Percentiles rank a stretch among this genome's conserved stretches.
These are phyloP conservation scores for Criorhina ranunculi DNA, from an alignment of 2,888 invertebrate genomes.

Conservation along the genomic window DNA sequence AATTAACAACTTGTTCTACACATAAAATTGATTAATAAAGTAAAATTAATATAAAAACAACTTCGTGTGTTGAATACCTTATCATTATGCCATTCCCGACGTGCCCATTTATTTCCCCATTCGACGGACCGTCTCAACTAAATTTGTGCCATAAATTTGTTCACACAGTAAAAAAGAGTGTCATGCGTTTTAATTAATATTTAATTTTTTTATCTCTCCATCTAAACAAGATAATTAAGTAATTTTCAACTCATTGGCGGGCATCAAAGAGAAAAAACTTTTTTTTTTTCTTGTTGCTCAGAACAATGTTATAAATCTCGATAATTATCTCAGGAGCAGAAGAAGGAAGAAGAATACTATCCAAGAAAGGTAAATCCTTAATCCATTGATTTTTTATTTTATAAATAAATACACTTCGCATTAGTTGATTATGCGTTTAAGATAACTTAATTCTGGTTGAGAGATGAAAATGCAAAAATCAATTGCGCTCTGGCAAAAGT, in stretches of 20 bases:
- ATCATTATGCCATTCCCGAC: conserved; percentile 39
- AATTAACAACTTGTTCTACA: conserved; percentile 16
- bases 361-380: conserved; percentile 37
- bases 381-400: conserved; percentile 51
- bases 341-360: conserved; percentile 18
- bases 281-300: conserved; percentile 11
- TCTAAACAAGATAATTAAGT: conserved; percentile 17
- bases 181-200: conserved; percentile 58
- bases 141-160: conserved; percentile 45
- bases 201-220: conserved; percentile 43
- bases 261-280: not conserved
- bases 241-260: not conserved
- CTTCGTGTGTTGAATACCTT: not conserved
- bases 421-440: too few species aligned
- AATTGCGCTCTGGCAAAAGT: conserved; percentile 50
- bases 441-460: not conserved
- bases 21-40: not conserved
- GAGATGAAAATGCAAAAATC: conserved; percentile 44
- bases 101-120: conserved; percentile 12
- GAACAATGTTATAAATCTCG: conserved; percentile 1
- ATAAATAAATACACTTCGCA: conserved; percentile 1
- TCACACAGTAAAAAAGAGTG: conserved; percentile 57
- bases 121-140: conserved; percentile 10
- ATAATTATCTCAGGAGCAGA: conserved; percentile 1
- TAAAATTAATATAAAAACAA: not conserved